Evolutionary conservation across 2,888 invertebrate species (phyloP).

Genomic region (Molorchus minor): DNA sequence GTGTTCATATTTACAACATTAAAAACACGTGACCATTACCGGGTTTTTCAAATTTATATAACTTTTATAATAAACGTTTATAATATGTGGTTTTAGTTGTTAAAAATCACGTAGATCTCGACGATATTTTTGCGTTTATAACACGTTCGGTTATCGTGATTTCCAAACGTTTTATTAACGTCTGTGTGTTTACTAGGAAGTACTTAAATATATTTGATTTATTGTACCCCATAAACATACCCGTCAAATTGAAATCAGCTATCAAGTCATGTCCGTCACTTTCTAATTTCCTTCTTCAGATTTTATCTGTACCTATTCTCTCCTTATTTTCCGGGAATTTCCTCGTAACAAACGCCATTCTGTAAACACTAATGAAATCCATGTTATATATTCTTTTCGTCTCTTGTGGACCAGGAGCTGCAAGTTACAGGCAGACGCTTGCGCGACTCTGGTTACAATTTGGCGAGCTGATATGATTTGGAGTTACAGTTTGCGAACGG

Average conservation of each 20-base stretch:
- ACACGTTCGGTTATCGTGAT: too few species aligned
- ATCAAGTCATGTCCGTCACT: background rate
- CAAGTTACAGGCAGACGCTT: slow-evolving; percentile 15
- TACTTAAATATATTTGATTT: too few species aligned
- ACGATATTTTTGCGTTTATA: too few species aligned
- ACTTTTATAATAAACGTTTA: too few species aligned
- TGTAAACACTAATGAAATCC: background rate
- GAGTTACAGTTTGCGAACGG: slow-evolving; percentile 15
- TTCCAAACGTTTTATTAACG: background rate
- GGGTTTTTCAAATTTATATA: too few species aligned
- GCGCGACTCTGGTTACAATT: slow-evolving; percentile 8
- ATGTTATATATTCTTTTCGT: background rate
- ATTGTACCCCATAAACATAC: too few species aligned
- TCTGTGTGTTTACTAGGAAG: background rate
- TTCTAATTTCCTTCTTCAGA: background rate
- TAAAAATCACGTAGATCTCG: too few species aligned
- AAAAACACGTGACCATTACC: too few species aligned
- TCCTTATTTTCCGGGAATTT: background rate
- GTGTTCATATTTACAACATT: too few species aligned
- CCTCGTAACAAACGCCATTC: too few species aligned
- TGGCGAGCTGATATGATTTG: background rate
- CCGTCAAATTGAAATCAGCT: background rate
- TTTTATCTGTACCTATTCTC: background rate
- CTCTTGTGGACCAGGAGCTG: slow-evolving; percentile 8
- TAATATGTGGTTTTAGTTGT: too few species aligned